These are phyloP conservation scores for Pygocentrus nattereri DNA, from an alignment of 2,797 vertebrate species.

Conservation along the genomic window DNA sequence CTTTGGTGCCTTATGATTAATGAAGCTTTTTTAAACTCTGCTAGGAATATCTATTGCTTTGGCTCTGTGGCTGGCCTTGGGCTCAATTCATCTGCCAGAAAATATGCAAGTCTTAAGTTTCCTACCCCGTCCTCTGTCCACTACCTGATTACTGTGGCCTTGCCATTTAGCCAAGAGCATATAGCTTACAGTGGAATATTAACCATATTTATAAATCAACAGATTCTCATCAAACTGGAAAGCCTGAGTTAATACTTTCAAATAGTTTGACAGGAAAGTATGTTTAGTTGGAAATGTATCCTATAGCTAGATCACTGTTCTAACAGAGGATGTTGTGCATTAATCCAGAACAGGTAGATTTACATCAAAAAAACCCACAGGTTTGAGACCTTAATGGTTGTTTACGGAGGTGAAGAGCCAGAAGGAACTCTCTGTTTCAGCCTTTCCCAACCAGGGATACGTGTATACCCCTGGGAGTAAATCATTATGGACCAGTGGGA, in stretches of 20 bases:
- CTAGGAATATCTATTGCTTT: constrained; percentile 72
- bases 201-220: not conserved
- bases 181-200: constrained; percentile 17
- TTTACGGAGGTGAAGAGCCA: not conserved
- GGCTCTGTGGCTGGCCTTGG: constrained; percentile 45
- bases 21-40: constrained; percentile 65
- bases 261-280: not conserved
- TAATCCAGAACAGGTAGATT: not conserved
- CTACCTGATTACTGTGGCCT: constrained; percentile 58
- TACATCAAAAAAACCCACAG: not conserved
- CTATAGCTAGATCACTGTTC: not conserved
- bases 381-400: not conserved
- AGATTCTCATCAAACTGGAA: not conserved
- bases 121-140: constrained; percentile 60
- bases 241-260: too few species aligned
- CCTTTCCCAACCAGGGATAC: not conserved
- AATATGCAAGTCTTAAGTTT: constrained; percentile 71
- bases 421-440: not conserved
- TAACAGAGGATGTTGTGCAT: not conserved
- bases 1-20: constrained; percentile 71
- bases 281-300: not conserved
- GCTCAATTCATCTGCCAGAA: constrained; percentile 71
- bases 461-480: not conserved
- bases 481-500: not conserved
- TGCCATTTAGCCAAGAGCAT: constrained; percentile 28